phyloP scores from a whole-genome alignment of 2,888 invertebrate species.

The Stenolophus ochropezus region DNA sequence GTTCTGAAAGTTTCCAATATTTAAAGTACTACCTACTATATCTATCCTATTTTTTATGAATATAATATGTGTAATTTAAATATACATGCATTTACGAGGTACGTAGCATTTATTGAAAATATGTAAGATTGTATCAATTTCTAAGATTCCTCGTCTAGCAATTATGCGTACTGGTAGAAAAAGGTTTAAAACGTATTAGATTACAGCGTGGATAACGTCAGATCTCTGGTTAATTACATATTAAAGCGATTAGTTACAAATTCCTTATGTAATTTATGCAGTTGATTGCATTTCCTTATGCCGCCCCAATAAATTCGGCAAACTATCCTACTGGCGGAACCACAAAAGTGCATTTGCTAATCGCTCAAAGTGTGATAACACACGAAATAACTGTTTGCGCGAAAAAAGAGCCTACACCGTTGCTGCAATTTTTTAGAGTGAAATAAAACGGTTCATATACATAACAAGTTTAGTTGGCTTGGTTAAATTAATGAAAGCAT shows the following conservation, averaged over 20 bases:
- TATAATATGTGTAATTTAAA: too few species aligned
- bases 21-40: too few species aligned
- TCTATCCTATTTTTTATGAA: too few species aligned
- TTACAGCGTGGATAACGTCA: conserved; percentile 5
- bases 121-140: neutral
- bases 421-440: conserved; percentile 41
- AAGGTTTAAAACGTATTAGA: conserved; percentile 11
- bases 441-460: conserved; percentile 58
- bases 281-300: conserved; percentile 11
- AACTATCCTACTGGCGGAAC: conserved; percentile 9
- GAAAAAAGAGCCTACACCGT: conserved; percentile 44
- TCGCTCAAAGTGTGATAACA: neutral
- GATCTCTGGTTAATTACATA: conserved; percentile 13
- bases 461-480: conserved; percentile 58
- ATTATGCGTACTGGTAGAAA: neutral
- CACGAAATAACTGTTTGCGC: conserved; percentile 50
- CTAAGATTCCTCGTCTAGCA: neutral
- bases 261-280: conserved; percentile 11
- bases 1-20: too few species aligned
- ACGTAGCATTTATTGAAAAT: neutral
- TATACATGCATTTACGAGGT: too few species aligned
- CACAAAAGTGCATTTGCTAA: conserved; percentile 22
- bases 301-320: conserved; percentile 17
- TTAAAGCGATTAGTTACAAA: conserved; percentile 13
- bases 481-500: conserved; percentile 54